Percentiles rank a stretch among this genome's conserved stretches.
Evolutionary conservation across 2,888 invertebrate species (phyloP).

Genomic region (Crepidodera aurea): DNA sequence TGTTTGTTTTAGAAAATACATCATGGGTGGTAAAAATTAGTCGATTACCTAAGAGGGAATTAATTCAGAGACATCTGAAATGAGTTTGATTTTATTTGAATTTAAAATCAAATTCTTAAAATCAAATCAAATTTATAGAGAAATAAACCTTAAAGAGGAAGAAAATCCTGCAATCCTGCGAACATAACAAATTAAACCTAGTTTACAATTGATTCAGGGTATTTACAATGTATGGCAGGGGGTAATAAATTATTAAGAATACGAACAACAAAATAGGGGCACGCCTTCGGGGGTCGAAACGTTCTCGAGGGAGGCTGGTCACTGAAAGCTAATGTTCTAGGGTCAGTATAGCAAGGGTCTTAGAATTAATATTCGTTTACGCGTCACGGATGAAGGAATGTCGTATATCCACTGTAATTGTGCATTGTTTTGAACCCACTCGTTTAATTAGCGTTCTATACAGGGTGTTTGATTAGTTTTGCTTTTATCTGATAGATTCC

Average conservation of each 20-base stretch:
- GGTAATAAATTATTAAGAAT: constrained; percentile 47
- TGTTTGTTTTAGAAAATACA: constrained; percentile 4
- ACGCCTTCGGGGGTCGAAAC: constrained; percentile 36
- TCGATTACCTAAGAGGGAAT: too few relatives aligned
- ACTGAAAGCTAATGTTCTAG: constrained; percentile 50
- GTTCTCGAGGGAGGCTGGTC: constrained; percentile 46
- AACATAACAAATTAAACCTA: constrained; percentile 18
- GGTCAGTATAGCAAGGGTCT: constrained; percentile 54
- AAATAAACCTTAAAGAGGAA: too few relatives aligned
- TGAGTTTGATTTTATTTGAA: too few relatives aligned
- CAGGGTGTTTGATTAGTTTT: too few relatives aligned
- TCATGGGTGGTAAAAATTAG: constrained; percentile 20
- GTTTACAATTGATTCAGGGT: constrained; percentile 45
- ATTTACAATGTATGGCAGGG: constrained; percentile 45
- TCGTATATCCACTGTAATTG: constrained; percentile 58
- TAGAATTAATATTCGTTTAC: constrained; percentile 56
- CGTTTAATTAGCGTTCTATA: constrained; percentile 10
- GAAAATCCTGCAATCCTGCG: too few relatives aligned
- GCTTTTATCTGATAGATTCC: too few relatives aligned
- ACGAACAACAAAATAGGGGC: constrained; percentile 43
- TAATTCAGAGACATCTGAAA: too few relatives aligned
- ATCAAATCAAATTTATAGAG: too few relatives aligned
- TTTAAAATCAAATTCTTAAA: too few relatives aligned
- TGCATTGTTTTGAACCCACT: constrained; percentile 19
- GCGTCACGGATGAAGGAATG: constrained; percentile 45